A percentile compares a stretch with the other conserved stretches of the same genome.
These are phyloP conservation scores for Geococcyx californianus DNA, from an alignment of 2,113 vertebrate genomes.

Conservation along the genomic window DNA sequence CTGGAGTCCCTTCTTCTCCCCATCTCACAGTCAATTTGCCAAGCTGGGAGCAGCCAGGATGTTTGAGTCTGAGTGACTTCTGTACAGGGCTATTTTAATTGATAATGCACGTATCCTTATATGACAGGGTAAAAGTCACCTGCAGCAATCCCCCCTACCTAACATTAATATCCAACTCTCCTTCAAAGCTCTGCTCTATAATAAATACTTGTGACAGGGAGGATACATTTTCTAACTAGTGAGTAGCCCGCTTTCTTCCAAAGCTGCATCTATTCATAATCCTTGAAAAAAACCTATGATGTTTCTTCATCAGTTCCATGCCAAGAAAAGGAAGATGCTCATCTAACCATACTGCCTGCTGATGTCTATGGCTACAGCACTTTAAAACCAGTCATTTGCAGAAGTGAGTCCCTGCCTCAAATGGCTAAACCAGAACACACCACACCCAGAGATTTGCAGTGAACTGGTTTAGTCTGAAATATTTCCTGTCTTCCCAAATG, in stretches of 20 bases:
- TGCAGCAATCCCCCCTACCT: background rate
- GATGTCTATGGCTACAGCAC: background rate
- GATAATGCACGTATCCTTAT: background rate
- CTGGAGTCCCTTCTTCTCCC: background rate
- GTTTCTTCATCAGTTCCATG: background rate
- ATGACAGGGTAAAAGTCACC: background rate
- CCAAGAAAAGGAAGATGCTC: background rate
- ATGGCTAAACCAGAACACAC: background rate
- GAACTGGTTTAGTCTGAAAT: background rate
- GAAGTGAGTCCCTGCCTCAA: background rate
- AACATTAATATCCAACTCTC: background rate
- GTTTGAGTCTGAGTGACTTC: background rate
- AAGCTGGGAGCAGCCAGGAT: fast-evolving
- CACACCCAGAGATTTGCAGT: background rate
- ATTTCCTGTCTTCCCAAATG: background rate
- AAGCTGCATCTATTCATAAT: background rate
- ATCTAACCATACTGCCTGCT: background rate
- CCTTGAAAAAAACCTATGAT: background rate
- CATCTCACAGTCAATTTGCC: background rate
- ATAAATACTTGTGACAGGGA: background rate
- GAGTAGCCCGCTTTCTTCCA: background rate
- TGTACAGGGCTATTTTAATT: background rate
- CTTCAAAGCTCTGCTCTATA: background rate
- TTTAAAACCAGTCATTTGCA: background rate
- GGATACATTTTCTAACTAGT: background rate